Base-by-base conservation (phyloP, 1,140 invertebrate species). In the Wiebesia pumilae region DNA sequence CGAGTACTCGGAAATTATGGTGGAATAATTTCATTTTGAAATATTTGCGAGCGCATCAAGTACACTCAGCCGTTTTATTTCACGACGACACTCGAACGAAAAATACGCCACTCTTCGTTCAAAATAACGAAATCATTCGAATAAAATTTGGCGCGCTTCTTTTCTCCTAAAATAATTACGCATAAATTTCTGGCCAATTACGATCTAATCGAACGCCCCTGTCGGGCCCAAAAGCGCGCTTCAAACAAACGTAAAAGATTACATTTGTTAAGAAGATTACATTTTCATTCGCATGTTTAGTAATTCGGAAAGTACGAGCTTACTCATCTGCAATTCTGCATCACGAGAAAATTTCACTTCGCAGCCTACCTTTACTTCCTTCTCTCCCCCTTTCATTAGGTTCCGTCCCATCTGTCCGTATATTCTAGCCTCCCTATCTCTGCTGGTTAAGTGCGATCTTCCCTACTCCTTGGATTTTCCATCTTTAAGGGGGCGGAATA, bases 1-100 rank as follows among this genome's bases (percentile, higher is more conserved):
- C 12, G 24, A 4, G 0, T 16, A 16, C 43, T 27, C 58, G 12
- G 38, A 58, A 54, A 79, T 79, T 47, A 21, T 62, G 21, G 35
- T 21, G 65, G 33, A 69, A 62, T 80, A 65, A 80, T 80, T 80
- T 35, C 51, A 62, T 80, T 80, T 65, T 58, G 43, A 35, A 43
- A 79, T 54, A 79, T n/a, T 9, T 43, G 73, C 40, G 9, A 71
- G 69, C 67, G 67, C 30, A 33, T 71, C 67, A 24, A 77, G 51
- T 24, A 33, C 27, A 33, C 77, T 24, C 16, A 24, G 7, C 1
- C n/a, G 21, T 79, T 58, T 51, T n/a, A 21, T 33, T 35, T 33
- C n/a, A 14, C n/a, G 24, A 14, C 3, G 10, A 21, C n/a, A n/a
- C 12, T 79, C 30, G 77, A 47, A 19, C 38, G 38, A n/a, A 75